Base-by-base conservation (phyloP, 1,140 invertebrate genomes). In the Scaptomyza montana region DNA sequence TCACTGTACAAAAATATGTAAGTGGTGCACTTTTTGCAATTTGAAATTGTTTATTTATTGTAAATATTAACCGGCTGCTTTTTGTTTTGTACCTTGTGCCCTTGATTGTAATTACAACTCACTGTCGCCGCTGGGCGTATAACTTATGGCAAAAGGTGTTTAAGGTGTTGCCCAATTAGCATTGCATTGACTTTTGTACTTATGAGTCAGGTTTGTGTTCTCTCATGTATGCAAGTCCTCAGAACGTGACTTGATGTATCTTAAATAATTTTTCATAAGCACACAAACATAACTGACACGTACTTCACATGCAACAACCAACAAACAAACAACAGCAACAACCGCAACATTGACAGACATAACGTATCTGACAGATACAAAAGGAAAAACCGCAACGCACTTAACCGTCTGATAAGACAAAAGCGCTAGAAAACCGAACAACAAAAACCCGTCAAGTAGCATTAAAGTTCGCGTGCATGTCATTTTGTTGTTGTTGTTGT, bases 221-320 rank as follows among this genome's bases (percentile, higher is more conserved):
- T 65, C 39, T 13, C 49, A 50, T 53, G 56, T 68, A 39, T 25
- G 21, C 10, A 39, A 30, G 30, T 39, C 36, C 36, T 43, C 39
- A 57, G 46, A 61, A 84, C 80, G 80, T 84, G 80, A 79, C 80
- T 54, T 68, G 66, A 65, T 66, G 74, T 39, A 84, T 65, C 76
- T 54, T 47, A 50, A 63, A 53, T 68, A 19, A 59, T 74, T 54
- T 63, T 59, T 82, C 60, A 79, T 65, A 80, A 78, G 16, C 16
- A 62, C 62, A 55, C 60, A 55, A 55, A 62, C 30, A 50, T 28
- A 36, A 41, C 64, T 72, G 57, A 61, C 74, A 7, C 30, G 74
- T 74, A 63, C 59, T 60, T 39, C 0, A 45, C 66, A 47, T 30
- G 46, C 66, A 39, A 21, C 41, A 36, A 36, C 33, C 6, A 53